Conservation (phyloP, 1,140 invertebrate genomes). For the Caerostris extrusa region DNA sequence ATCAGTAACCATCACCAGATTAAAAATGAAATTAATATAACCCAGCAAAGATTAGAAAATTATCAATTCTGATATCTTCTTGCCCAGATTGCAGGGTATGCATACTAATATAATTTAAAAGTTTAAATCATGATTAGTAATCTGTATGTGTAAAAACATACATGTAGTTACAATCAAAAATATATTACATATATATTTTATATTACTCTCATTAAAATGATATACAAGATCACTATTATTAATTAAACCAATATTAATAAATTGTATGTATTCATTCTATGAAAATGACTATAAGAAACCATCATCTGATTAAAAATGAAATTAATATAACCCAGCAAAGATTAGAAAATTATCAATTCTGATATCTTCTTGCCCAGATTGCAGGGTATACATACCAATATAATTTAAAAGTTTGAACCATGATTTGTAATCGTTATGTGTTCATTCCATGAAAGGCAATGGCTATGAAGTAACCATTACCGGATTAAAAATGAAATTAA, state of each 20-base stretch:
- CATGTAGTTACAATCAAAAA: too few relatives aligned
- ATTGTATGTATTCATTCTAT: slow-evolving; percentile 13
- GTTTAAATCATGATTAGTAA: too few relatives aligned
- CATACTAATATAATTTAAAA: too few relatives aligned
- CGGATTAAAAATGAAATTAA: slow-evolving; percentile 43
- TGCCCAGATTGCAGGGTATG: slow-evolving; percentile 48
- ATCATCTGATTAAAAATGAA: slow-evolving; percentile 43
- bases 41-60: slow-evolving; percentile 47
- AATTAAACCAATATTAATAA: background rate
- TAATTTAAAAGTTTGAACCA: too few relatives aligned
- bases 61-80: background rate
- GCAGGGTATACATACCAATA: background rate
- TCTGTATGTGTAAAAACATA: too few relatives aligned
- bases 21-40: slow-evolving; percentile 46
- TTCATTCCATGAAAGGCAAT: slow-evolving; percentile 60
- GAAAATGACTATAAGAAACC: slow-evolving; percentile 27
- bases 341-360: background rate
- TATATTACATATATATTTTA: too few relatives aligned
- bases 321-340: slow-evolving; percentile 48
- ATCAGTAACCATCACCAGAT: background rate
- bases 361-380: slow-evolving; percentile 32
- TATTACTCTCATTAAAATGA: background rate
- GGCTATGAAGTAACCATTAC: background rate
- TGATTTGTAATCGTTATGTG: background rate
- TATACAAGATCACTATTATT: background rate